Base-by-base conservation (phyloP, 2,113 vertebrate species). In the Myodes glareolus region DNA sequence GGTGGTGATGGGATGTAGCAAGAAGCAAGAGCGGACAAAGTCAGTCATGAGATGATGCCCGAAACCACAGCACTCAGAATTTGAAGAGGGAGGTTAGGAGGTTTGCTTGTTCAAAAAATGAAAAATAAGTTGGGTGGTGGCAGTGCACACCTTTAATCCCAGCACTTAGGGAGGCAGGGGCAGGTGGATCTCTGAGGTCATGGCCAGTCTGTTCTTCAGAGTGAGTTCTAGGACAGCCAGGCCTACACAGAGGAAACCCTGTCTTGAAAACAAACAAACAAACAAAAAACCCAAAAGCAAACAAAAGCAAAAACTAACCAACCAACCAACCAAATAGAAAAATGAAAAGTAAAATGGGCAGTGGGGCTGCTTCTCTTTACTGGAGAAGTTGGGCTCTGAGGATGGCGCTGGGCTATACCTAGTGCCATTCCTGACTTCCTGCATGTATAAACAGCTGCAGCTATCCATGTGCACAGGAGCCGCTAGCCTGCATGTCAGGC, bases 1-100 rank as follows among this genome's bases (percentile, higher is more conserved):
- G 39, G 65, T 25, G 39, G 4, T n/a, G 3, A 27, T 4, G 0
- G 5, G 63, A 29, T 2, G 2, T 33, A 72, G n/a, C 39, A 33
- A 7, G 63, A 19, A 6, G 42, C 7, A 9, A 39, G 2, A 45
- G 47, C 33, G 52, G 81, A 9, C 1, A 2, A 23, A 81, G 8
- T 12, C 65, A 23, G 72, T 33, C 27, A 9, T 68, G 29, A 31
- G 39, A 33, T 85, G 23, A 84, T 17, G n/a, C n/a, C 14, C 36
- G 31, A 47, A 23, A 52, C 17, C 12, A 12, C 42, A 87, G 31
- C 19, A 47, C 31, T 86, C 31, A 6, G 21, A n/a, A 68, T n/a
- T 23, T n/a, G 70, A 75, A n/a, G 52, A 55, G 36, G 33, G 6
- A 73, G n/a, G 70, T 29, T 58, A 21, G 27, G 27, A 55, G 42